Conservation (phyloP, 2,888 invertebrate species). For the Muschampia plurimacula region DNA sequence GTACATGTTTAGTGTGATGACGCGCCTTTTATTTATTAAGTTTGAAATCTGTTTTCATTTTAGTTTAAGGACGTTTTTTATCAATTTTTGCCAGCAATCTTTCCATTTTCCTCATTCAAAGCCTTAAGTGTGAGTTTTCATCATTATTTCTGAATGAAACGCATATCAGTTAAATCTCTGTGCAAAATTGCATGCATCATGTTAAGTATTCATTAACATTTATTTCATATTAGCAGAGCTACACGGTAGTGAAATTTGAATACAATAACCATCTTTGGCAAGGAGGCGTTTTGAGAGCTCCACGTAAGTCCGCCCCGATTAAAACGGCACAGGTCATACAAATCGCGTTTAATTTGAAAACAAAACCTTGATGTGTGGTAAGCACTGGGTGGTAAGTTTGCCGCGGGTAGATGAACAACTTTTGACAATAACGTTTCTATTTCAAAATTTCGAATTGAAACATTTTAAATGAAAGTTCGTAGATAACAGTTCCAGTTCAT, state of each 20-base stretch:
- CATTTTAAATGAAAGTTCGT: slow-evolving; percentile 1
- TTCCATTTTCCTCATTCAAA: too few relatives aligned
- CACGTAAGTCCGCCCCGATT: slow-evolving; percentile 42
- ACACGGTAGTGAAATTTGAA: slow-evolving; percentile 59
- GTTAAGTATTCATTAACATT: not conserved
- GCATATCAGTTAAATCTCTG: too few relatives aligned
- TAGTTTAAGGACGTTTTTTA: too few relatives aligned
- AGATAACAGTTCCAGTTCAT: slow-evolving; percentile 14
- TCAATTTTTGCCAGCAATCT: too few relatives aligned
- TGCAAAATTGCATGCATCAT: too few relatives aligned
- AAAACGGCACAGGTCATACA: slow-evolving; percentile 29
- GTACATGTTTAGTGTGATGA: too few relatives aligned
- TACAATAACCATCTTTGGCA: slow-evolving; percentile 56
- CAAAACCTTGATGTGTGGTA: slow-evolving; percentile 27
- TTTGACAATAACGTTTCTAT: not conserved
- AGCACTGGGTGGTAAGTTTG: not conserved
- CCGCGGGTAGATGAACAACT: not conserved
- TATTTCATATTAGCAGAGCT: slow-evolving; percentile 13
- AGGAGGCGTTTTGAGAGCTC: slow-evolving; percentile 39
- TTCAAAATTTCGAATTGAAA: slow-evolving; percentile 1
- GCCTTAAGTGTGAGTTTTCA: too few relatives aligned
- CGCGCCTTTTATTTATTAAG: too few relatives aligned
- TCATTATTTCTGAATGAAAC: too few relatives aligned
- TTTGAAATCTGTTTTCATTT: too few relatives aligned
- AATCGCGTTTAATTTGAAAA: slow-evolving; percentile 21